Evolutionary conservation across 2,797 vertebrate species (phyloP).

Genomic region (Jordanella pulchra): DNA sequence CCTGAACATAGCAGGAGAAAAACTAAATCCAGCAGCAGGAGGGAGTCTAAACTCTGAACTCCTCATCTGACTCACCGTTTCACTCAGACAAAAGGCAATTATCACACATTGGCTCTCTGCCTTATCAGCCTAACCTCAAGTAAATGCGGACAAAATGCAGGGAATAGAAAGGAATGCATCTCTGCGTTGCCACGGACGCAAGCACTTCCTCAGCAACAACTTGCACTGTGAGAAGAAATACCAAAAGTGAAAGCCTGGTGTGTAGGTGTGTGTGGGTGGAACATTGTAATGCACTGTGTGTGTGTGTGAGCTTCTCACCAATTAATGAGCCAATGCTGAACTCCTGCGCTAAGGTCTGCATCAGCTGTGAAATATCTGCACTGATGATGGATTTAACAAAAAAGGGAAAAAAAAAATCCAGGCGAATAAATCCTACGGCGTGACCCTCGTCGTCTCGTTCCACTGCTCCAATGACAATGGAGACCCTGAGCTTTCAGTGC

Average conservation of each 20-base stretch:
- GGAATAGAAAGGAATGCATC: background rate
- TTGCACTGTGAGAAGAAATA: background rate
- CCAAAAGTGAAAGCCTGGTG: conserved; percentile 17
- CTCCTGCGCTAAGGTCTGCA: conserved; percentile 8
- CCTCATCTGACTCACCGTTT: conserved; percentile 14
- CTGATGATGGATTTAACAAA: conserved; percentile 17
- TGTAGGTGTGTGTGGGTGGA: conserved; percentile 30
- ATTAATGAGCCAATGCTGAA: conserved; percentile 32
- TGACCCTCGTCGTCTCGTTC: conserved; percentile 27
- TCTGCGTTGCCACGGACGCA: background rate
- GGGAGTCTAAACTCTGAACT: conserved; percentile 29
- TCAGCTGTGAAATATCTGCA: conserved; percentile 28
- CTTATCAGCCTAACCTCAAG: background rate
- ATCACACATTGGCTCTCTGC: conserved; percentile 4
- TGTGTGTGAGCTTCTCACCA: conserved; percentile 23
- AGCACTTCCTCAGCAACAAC: background rate
- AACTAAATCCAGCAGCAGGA: conserved; percentile 20
- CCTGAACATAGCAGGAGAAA: conserved; percentile 11
- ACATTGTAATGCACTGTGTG: conserved; percentile 20
- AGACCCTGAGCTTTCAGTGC: conserved; percentile 28
- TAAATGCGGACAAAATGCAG: background rate
- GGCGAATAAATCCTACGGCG: conserved; percentile 16
- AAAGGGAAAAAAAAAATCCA: conserved; percentile 10
- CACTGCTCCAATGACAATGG: conserved; percentile 30
- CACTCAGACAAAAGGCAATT: conserved; percentile 5